phyloP scores from a whole-genome alignment of 2,113 vertebrate species.

The Campylomormyrus numenius region DNA sequence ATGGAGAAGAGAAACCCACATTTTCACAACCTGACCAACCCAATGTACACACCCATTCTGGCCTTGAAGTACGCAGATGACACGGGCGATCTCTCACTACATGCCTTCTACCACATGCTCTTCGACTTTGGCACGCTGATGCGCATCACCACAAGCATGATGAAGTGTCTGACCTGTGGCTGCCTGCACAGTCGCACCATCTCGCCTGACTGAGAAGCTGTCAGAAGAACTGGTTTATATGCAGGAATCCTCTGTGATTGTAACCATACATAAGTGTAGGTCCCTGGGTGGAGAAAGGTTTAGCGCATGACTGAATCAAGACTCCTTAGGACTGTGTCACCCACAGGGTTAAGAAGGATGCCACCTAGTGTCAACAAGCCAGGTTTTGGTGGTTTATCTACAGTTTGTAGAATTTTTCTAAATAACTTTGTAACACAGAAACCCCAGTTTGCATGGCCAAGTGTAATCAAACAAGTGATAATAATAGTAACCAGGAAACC shows the following conservation, averaged over 20 bases:
- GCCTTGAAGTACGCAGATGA: conserved; percentile 76
- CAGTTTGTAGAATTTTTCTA: background rate
- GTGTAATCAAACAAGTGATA: background rate
- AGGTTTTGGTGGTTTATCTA: background rate
- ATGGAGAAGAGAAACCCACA: conserved; percentile 67
- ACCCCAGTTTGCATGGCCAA: background rate
- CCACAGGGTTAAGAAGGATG: background rate
- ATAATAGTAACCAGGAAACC: background rate
- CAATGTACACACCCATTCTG: conserved; percentile 68
- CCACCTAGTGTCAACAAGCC: background rate
- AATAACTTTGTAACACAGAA: background rate
- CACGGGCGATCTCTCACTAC: conserved; percentile 69
- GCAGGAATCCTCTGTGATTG: background rate
- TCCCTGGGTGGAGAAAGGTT: background rate
- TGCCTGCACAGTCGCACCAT: conserved; percentile 56
- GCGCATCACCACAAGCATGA: conserved; percentile 61
- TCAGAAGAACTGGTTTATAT: background rate
- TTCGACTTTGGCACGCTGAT: conserved; percentile 72
- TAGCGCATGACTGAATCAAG: background rate
- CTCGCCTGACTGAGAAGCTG: conserved; percentile 42
- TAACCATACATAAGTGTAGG: background rate
- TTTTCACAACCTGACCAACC: conserved; percentile 76
- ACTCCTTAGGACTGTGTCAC: background rate
- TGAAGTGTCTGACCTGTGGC: conserved; percentile 71
- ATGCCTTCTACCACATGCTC: conserved; percentile 76